phyloP scores from a whole-genome alignment of 1,140 invertebrate species.

The Aphis gossypii region DNA sequence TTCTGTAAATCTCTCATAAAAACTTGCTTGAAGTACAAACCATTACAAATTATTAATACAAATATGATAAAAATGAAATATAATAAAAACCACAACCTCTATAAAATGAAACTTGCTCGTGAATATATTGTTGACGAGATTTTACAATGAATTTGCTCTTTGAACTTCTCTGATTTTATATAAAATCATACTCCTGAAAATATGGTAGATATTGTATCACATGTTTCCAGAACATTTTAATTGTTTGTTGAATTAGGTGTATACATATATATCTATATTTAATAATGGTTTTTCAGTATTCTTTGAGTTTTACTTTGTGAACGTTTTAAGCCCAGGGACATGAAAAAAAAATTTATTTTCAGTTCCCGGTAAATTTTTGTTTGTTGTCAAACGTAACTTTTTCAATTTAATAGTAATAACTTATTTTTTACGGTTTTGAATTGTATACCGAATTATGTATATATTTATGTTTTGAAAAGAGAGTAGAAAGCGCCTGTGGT shows the following conservation, averaged over 20 bases:
- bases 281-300: background rate
- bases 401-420: slow-evolving; percentile 30
- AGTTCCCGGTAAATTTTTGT: background rate
- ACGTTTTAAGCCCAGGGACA: background rate
- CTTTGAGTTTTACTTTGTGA: background rate
- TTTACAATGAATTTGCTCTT: background rate
- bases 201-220: background rate
- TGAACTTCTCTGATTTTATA: background rate
- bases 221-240: background rate
- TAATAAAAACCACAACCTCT: background rate
- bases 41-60: background rate
- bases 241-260: background rate
- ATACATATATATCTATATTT: background rate
- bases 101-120: background rate
- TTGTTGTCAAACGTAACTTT: slow-evolving; percentile 42
- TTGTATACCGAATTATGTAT: background rate
- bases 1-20: background rate
- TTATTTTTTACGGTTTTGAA: background rate
- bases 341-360: background rate
- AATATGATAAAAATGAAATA: background rate
- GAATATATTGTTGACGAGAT: background rate
- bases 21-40: background rate
- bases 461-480: background rate
- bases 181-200: background rate
- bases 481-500: background rate